phyloP scores from a whole-genome alignment of 2,888 invertebrate species.

The Oxyscelio sp. region DNA sequence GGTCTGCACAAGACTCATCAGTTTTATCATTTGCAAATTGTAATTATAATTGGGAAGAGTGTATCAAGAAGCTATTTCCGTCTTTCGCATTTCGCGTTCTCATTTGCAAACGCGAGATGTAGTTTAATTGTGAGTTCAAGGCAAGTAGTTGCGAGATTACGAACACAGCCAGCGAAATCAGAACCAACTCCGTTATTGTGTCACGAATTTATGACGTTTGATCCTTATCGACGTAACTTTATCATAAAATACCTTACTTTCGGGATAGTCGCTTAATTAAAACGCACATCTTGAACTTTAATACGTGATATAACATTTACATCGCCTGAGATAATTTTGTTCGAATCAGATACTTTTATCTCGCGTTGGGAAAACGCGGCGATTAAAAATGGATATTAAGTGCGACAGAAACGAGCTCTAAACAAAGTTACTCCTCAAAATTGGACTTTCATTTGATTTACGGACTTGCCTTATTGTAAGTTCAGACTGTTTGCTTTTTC shows the following conservation, averaged over 20 bases:
- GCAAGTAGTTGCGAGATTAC: not conserved
- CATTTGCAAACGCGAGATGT: conserved; percentile 28
- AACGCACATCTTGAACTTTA: conserved; percentile 16
- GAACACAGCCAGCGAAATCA: conserved; percentile 7
- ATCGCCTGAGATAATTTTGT: not conserved
- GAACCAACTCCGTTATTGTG: conserved; percentile 27
- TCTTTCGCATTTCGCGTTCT: conserved; percentile 13
- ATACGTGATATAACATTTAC: conserved; percentile 3
- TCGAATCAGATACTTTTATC: conserved; percentile 5
- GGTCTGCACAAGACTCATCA: conserved; percentile 2
- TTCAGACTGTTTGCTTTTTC: too few species aligned
- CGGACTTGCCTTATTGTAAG: conserved; percentile 7
- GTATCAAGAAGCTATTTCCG: conserved; percentile 42
- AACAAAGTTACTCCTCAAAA: conserved; percentile 4
- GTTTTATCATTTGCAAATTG: conserved; percentile 27
- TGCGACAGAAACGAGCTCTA: not conserved
- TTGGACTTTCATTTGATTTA: conserved; percentile 26
- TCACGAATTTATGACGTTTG: conserved; percentile 40
- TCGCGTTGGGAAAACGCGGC: not conserved
- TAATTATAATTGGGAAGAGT: conserved; percentile 14
- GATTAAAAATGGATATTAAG: not conserved
- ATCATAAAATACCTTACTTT: conserved; percentile 22
- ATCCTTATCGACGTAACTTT: conserved; percentile 33
- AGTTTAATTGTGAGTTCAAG: conserved; percentile 45
- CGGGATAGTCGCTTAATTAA: conserved; percentile 20